Evolutionary conservation across 2,888 invertebrate species (phyloP).

Genomic region (Caenorhabditis becei): DNA sequence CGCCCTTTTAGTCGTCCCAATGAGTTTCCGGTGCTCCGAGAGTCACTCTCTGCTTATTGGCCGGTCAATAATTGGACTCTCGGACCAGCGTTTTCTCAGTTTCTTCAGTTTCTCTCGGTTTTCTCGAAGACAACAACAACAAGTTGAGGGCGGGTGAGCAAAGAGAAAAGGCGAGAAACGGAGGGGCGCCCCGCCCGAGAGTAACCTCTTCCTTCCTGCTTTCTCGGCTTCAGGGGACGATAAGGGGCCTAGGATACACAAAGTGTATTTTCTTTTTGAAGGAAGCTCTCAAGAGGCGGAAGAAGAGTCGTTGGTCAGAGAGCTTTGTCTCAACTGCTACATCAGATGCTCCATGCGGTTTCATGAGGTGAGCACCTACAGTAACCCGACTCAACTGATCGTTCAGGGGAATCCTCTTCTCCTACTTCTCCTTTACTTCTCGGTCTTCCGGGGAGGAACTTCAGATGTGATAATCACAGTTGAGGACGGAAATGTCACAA

Average conservation of each 20-base stretch:
- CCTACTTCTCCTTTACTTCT: conserved; percentile 43
- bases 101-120: neutral
- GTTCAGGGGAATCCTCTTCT: conserved; percentile 3
- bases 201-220: conserved; percentile 58
- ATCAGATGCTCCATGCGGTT: conserved; percentile 58
- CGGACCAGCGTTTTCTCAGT: neutral
- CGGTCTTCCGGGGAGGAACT: neutral
- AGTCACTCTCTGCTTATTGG: neutral
- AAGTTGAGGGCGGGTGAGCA: conserved; percentile 9
- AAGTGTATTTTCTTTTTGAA: conserved; percentile 56
- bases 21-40: conserved; percentile 6
- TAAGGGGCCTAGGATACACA: conserved; percentile 16
- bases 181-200: conserved; percentile 9
- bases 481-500: conserved; percentile 39
- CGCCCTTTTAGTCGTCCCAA: conserved; percentile 1
- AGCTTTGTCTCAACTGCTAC: conserved; percentile 9
- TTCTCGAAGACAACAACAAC: conserved; percentile 20
- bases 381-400: too few relatives aligned
- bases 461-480: conserved; percentile 40
- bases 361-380: conserved; percentile 36
- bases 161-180: conserved; percentile 1
- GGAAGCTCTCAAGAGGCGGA: neutral
- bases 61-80: conserved; percentile 3
- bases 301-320: neutral
- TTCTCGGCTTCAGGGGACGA: conserved; percentile 26